phyloP scores from a whole-genome alignment of 2,888 invertebrate genomes.

The Altica lythri region DNA sequence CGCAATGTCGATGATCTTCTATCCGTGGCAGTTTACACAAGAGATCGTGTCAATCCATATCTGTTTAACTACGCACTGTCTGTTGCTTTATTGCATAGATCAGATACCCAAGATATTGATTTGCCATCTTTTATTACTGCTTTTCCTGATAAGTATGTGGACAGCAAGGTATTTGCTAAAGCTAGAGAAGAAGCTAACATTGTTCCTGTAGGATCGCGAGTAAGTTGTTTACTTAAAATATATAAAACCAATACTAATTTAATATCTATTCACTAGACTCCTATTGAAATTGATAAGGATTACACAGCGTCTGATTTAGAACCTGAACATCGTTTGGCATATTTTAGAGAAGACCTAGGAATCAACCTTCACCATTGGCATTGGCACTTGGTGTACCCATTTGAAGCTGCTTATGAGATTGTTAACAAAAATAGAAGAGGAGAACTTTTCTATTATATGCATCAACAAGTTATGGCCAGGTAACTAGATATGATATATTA shows the following conservation, averaged over 20 bases:
- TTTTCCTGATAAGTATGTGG: slow-evolving; percentile 83
- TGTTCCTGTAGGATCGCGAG: slow-evolving; percentile 66
- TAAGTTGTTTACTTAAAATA: too few relatives aligned
- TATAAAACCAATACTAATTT: too few relatives aligned
- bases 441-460: slow-evolving; percentile 82
- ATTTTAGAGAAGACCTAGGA: slow-evolving; percentile 85
- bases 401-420: slow-evolving; percentile 65
- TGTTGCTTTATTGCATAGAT: slow-evolving; percentile 74
- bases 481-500: too few relatives aligned
- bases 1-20: slow-evolving; percentile 71
- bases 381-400: slow-evolving; percentile 88
- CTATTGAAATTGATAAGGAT: slow-evolving; percentile 72
- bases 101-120: slow-evolving; percentile 70
- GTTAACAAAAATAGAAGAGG: slow-evolving; percentile 78
- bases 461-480: slow-evolving; percentile 69
- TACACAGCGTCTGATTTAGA: slow-evolving; percentile 77
- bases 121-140: slow-evolving; percentile 76
- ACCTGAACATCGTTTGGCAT: slow-evolving; percentile 79
- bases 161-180: slow-evolving; percentile 70
- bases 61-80: slow-evolving; percentile 80
- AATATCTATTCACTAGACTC: too few relatives aligned
- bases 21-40: slow-evolving; percentile 70
- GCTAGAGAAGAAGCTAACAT: slow-evolving; percentile 72
- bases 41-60: slow-evolving; percentile 78
- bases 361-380: slow-evolving; percentile 91